phyloP scores from a whole-genome alignment of 2,797 vertebrate genomes.

The Argyrosomus regius region DNA sequence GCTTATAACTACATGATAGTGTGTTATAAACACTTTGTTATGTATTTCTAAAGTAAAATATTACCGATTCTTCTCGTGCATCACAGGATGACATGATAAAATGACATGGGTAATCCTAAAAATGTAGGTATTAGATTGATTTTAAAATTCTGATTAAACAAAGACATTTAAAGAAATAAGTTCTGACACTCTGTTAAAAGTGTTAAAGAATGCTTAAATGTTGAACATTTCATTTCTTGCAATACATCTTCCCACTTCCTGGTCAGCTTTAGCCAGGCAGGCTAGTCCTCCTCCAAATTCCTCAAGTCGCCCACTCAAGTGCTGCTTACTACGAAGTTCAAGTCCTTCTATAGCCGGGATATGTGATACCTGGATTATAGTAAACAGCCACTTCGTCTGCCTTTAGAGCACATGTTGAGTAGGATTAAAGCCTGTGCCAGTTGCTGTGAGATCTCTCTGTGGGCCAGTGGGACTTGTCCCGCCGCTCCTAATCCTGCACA shows the following conservation, averaged over 20 bases:
- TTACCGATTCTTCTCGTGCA: no score
- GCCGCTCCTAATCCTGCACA: slow-evolving; percentile 72
- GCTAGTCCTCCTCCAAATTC: slow-evolving; percentile 40
- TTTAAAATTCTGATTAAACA: neutral
- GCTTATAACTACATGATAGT: neutral
- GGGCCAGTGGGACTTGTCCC: slow-evolving; percentile 52
- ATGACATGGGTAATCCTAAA: no score
- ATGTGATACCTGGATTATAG: slow-evolving; percentile 81
- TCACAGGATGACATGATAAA: no score
- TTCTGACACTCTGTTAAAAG: neutral
- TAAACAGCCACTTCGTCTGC: slow-evolving; percentile 56
- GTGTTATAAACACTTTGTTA: no score
- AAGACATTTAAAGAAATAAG: neutral
- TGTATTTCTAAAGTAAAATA: no score
- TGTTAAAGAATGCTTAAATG: neutral
- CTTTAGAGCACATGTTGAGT: slow-evolving; percentile 65
- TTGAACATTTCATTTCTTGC: neutral
- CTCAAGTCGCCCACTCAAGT: slow-evolving; percentile 45
- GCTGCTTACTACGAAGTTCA: slow-evolving; percentile 55
- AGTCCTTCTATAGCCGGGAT: slow-evolving; percentile 50
- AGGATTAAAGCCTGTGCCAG: slow-evolving; percentile 76
- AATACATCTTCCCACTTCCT: neutral
- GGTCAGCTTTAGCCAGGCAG: neutral
- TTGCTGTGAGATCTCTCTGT: slow-evolving; percentile 65
- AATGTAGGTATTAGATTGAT: no score